Percentiles rank a stretch among this genome's conserved stretches.
Evolutionary conservation across 2,888 invertebrate species (phyloP).

Genomic region (Callimorpha dominula): DNA sequence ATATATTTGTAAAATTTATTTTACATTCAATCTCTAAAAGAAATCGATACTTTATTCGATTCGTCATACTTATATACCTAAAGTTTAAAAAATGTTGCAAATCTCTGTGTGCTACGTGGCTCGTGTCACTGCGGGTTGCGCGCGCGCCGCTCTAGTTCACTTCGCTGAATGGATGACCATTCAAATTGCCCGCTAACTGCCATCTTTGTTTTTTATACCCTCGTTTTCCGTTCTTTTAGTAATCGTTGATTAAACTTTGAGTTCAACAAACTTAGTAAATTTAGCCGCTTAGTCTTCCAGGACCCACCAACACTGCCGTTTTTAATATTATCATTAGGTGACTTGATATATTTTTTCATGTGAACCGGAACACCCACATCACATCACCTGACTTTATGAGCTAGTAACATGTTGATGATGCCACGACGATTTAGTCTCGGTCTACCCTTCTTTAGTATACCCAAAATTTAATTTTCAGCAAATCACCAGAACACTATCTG

Average conservation of each 20-base stretch:
- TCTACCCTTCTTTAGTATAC: conserved; percentile 63
- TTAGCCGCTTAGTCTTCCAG: not conserved
- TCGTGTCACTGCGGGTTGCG: conserved; percentile 74
- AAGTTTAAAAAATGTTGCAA: conserved; percentile 61
- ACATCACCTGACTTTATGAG: conserved; percentile 46
- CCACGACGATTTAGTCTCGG: conserved; percentile 66
- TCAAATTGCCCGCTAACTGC: conserved; percentile 71
- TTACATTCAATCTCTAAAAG: not conserved
- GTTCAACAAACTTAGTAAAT: conserved; percentile 67
- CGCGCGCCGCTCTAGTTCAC: conserved; percentile 74
- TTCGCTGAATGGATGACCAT: conserved; percentile 71
- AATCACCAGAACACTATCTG: conserved; percentile 64
- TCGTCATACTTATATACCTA: not conserved
- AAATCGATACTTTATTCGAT: not conserved
- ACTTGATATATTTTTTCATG: conserved; percentile 40
- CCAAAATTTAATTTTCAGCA: conserved; percentile 75
- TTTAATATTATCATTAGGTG: conserved; percentile 61
- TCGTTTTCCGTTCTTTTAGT: conserved; percentile 68
- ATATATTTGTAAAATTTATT: not conserved
- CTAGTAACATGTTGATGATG: conserved; percentile 62
- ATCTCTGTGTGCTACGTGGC: conserved; percentile 63
- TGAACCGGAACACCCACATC: conserved; percentile 54
- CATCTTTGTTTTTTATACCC: conserved; percentile 70
- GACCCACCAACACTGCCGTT: conserved; percentile 36
- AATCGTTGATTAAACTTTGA: conserved; percentile 65